Evolutionary conservation across 2,888 invertebrate genomes (phyloP).

Genomic region (Pristionchus fissidentatus): DNA sequence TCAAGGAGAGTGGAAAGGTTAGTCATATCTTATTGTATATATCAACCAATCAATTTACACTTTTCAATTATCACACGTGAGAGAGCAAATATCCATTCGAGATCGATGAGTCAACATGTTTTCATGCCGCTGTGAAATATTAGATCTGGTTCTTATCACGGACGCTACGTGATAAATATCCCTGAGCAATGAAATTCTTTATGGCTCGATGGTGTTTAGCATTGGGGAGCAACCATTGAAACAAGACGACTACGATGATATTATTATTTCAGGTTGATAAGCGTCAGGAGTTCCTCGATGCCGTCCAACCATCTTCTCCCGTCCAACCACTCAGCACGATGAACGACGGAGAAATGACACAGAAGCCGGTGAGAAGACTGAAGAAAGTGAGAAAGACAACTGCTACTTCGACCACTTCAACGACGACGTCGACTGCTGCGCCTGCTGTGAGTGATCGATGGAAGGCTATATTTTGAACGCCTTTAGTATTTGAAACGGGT

Average conservation of each 20-base stretch:
- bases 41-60: no score
- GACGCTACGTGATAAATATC: no score
- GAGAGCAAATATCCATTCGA: no score
- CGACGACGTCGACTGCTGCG: constrained; percentile 11
- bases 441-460: not conserved
- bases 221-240: no score
- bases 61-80: no score
- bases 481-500: no score
- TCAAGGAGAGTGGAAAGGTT: constrained; percentile 39
- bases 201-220: no score
- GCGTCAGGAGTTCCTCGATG: constrained; percentile 42
- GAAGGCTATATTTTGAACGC: no score
- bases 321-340: not conserved
- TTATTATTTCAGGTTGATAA: constrained; percentile 23
- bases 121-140: no score
- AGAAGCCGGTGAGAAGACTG: constrained; percentile 5
- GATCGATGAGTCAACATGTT: no score
- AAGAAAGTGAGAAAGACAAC: constrained; percentile 54
- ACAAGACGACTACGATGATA: not conserved
- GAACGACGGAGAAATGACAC: constrained; percentile 41
- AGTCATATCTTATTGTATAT: not conserved
- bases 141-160: no score
- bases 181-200: no score
- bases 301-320: constrained; percentile 16
- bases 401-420: constrained; percentile 36